phyloP scores from a whole-genome alignment of 2,797 vertebrate species.

The Halcyon badia region DNA sequence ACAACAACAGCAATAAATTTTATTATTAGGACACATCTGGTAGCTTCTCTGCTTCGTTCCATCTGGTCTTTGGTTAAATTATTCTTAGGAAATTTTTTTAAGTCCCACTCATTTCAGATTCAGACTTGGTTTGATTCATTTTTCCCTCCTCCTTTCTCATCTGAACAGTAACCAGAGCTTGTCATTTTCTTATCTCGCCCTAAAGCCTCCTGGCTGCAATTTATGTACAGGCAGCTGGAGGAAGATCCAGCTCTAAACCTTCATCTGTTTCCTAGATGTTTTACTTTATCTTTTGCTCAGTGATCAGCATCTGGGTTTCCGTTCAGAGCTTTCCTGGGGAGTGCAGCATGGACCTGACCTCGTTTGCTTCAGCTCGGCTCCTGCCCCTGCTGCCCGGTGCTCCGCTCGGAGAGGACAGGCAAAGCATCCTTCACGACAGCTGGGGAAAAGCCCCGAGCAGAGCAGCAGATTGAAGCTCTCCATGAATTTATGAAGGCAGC shows the following conservation, averaged over 20 bases:
- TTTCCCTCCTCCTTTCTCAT: neutral
- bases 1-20: neutral
- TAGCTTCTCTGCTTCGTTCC: neutral
- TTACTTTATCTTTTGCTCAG: neutral
- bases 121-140: neutral
- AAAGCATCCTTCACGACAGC: neutral
- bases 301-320: neutral
- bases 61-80: neutral
- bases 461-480: neutral
- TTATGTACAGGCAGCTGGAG: neutral
- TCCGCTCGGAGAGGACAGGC: neutral
- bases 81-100: neutral
- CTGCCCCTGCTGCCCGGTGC: neutral
- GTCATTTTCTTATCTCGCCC: neutral
- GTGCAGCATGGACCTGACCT: neutral
- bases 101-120: neutral
- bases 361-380: neutral
- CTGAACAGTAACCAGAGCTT: neutral
- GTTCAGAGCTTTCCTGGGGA: neutral
- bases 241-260: neutral
- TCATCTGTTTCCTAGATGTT: neutral
- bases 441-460: neutral
- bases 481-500: neutral
- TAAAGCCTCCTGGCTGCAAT: neutral
- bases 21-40: neutral